These are phyloP conservation scores for Poicephalus meyeri DNA, from an alignment of 2,113 vertebrate genomes.

Conservation along the genomic window DNA sequence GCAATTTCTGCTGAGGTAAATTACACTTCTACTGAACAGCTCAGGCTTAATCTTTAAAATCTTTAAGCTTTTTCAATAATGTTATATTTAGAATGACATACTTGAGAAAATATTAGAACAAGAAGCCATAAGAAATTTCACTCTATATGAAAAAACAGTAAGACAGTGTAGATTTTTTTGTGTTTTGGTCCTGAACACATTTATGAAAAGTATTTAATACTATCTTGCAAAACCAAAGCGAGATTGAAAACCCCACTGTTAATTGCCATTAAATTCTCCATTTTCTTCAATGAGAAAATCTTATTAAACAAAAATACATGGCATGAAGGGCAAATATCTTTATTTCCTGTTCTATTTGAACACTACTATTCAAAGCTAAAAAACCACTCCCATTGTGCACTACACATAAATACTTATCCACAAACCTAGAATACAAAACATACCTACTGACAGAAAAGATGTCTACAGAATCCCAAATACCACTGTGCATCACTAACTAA, in stretches of 20 bases:
- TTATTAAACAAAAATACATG: neutral
- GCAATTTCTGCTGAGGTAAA: slow-evolving; percentile 7
- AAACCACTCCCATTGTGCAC: neutral
- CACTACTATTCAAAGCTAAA: neutral
- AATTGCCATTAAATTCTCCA: neutral
- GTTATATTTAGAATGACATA: neutral
- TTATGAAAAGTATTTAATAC: neutral
- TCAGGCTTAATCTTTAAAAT: neutral
- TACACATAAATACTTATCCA: neutral
- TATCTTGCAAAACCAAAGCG: neutral
- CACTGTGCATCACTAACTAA: neutral
- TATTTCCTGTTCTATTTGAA: neutral
- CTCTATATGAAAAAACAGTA: neutral
- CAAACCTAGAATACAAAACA: neutral
- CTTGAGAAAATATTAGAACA: neutral
- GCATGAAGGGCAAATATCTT: neutral
- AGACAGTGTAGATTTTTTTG: neutral
- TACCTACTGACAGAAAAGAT: neutral
- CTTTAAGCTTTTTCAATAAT: neutral
- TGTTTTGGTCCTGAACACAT: neutral
- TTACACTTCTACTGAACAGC: neutral
- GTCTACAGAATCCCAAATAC: neutral
- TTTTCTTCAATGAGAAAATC: neutral
- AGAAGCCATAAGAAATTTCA: neutral
- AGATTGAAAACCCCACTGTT: neutral